Base-by-base conservation (phyloP, 2,113 vertebrate genomes). In the Paedocypris sp. region DNA sequence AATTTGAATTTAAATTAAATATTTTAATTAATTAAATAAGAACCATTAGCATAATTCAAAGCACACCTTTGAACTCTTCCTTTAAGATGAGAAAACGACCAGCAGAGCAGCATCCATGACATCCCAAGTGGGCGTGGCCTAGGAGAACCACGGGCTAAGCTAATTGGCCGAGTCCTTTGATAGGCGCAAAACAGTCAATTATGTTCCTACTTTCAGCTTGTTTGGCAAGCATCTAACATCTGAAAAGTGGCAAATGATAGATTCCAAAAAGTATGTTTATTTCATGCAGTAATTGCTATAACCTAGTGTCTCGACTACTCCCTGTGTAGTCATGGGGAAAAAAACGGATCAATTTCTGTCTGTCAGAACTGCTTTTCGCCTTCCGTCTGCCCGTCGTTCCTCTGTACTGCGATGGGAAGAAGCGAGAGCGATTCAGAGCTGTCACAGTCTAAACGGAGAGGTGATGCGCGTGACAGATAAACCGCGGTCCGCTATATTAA, bases 361-460 rank as follows among this genome's bases (percentile, higher is more conserved):
- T n/a, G n/a, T n/a, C n/a, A n/a, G n/a, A n/a, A n/a, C n/a, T n/a
- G n/a, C n/a, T n/a, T 54, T 39, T 18, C 25, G 36, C 33, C 26
- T 16, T 54, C 15, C 23, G 33, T 39, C 22, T 54, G n/a, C 25
- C 22, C 39, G 12, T 22, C 6, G 33, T 32, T 33, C 19, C 1
- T 10, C 19, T 54, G 22, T 36, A 20, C 52, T 60, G 35, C 4
- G 32, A 62, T 18, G 4, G 42, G 28, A 13, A 36, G 16, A 35
- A 56, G 26, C 1, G 43, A 15, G 3, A 43, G 22, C 22, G 26
- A n/a, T 18, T 69, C 56, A 49, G 35, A 49, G 22, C 49, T 69
- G 67, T 65, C 62, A 48, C 18, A 64, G 43, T 22, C 35, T 54
- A 43, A 65, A 61, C 33, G 16, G 45, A 36, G 20, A 25, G 22